Base-by-base conservation (phyloP, 2,888 invertebrate species). In the Apodemia duryi region DNA sequence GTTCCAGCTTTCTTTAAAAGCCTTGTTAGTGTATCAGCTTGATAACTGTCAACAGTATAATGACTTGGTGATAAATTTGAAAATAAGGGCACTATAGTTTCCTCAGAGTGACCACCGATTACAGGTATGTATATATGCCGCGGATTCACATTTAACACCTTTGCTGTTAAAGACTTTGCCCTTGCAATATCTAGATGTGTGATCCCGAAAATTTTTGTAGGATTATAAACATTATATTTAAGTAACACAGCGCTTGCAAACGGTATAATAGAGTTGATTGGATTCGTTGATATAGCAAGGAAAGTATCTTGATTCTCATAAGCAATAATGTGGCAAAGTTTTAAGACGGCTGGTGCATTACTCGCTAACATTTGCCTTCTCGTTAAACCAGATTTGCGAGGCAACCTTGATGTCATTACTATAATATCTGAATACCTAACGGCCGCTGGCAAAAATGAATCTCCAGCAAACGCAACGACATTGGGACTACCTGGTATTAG, bases 21-120 rank as follows among this genome's bases (percentile, higher is more conserved):
- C 21, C 82, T 75, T 3, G 86, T 86, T 29, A 86, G 68, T 35
- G 77, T 78, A 65, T 84, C 79, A 11, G 81, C 82, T 75, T 81
- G 77, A 51, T 69, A 68, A 6, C 71, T 65, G 68, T 81, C 76
- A 29, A 87, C 41, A 38, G 32, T 51, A 52, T 74, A 75, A 51
- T 70, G 71, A 2, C 67, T 61, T 0, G 85, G 85, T 2, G 71
- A 65, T 61, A 87, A 68, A 71, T 81, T 83, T 1, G 87, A 87
- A 74, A 85, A 87, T 38, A 88, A 68, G 5, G 87, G 88, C 63
- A 87, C 73, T 49, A 86, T 79, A 2, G 86, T 85, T 1, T 84
- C 77, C 21, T 84, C 84, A 0, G 87, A 87, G 71, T 86, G 85
- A 0, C 86, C 88, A 63, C 88, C 85, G 21, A 88, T 80, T 0